Conservation (phyloP, 2,888 invertebrate species). For the Eupithecia subfuscata region DNA sequence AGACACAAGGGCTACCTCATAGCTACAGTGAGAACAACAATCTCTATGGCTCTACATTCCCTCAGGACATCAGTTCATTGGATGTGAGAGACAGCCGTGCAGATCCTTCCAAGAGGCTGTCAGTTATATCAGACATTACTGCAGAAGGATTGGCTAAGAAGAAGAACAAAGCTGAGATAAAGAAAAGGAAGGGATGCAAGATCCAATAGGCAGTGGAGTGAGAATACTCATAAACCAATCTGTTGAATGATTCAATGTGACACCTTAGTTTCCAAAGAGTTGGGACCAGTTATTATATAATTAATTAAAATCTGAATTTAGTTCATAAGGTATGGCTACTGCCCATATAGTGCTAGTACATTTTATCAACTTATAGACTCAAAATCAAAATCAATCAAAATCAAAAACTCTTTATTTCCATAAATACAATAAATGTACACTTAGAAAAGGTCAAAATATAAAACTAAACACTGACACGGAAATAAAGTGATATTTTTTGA, state of each 20-base stretch:
- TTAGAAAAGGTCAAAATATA: too few species aligned
- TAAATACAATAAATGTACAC: too few species aligned
- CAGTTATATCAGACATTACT: conserved; percentile 79
- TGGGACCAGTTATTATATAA: conserved; percentile 38
- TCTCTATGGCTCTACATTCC: conserved; percentile 70
- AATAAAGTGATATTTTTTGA: too few species aligned
- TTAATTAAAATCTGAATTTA: conserved; percentile 14
- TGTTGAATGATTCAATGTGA: conserved; percentile 35
- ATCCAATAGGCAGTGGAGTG: conserved; percentile 64
- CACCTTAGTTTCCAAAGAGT: conserved; percentile 41
- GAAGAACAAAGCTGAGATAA: conserved; percentile 73
- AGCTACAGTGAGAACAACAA: conserved; percentile 79
- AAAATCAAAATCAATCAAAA: too few species aligned
- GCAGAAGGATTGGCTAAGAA: conserved; percentile 76
- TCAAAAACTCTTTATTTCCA: too few species aligned
- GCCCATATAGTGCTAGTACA: not conserved
- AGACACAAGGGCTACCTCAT: conserved; percentile 60
- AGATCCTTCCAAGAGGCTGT: conserved; percentile 71
- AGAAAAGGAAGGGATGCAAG: conserved; percentile 77
- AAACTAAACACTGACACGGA: too few species aligned
- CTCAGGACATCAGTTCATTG: conserved; percentile 59
- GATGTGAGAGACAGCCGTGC: conserved; percentile 55
- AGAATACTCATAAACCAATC: conserved; percentile 33
- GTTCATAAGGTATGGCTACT: not conserved
- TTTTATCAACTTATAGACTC: not conserved